Conservation (phyloP, 2,888 invertebrate genomes). For the Caenorhabditis sulstoni region DNA sequence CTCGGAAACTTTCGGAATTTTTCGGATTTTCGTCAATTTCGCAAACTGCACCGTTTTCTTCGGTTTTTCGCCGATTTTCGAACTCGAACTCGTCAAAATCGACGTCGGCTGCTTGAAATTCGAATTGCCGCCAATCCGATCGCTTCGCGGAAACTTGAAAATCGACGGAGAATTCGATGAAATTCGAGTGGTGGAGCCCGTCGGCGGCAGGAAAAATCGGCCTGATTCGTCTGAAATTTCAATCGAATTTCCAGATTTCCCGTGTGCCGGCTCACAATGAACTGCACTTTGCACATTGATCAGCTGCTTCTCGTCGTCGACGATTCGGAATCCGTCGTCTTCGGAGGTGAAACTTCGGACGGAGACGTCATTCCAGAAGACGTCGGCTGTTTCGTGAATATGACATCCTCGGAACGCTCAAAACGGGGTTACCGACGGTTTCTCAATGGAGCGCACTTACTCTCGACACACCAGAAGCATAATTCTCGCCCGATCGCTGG, state of each 20-base stretch:
- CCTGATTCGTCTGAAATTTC: slow-evolving; percentile 31
- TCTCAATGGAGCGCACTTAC: slow-evolving; percentile 12
- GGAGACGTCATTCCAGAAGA: slow-evolving; percentile 42
- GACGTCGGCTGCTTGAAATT: too few species aligned
- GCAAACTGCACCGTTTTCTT: background rate
- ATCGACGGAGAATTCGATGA: background rate
- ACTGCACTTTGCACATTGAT: slow-evolving; percentile 30
- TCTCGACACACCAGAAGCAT: slow-evolving; percentile 58
- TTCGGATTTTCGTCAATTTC: background rate
- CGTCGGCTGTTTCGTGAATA: slow-evolving; percentile 8
- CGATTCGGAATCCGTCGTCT: slow-evolving; percentile 41
- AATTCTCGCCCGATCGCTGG: slow-evolving; percentile 23
- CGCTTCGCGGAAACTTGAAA: slow-evolving; percentile 13
- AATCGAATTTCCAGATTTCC: background rate
- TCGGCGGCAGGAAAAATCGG: slow-evolving; percentile 23
- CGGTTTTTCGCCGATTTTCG: slow-evolving; percentile 8
- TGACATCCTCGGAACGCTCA: slow-evolving; percentile 25
- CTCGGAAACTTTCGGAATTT: background rate
- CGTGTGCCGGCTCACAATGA: slow-evolving; percentile 7
- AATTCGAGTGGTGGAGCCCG: slow-evolving; percentile 8
- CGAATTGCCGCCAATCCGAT: background rate
- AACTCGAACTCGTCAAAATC: background rate
- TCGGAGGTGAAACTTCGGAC: slow-evolving; percentile 19
- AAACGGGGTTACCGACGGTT: slow-evolving; percentile 1
- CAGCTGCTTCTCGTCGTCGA: slow-evolving; percentile 32